Evolutionary conservation across 1,140 invertebrate genomes (phyloP), one percentile per base, ranked within the genome.

Genomic region (Galendromus occidentalis): DNA sequence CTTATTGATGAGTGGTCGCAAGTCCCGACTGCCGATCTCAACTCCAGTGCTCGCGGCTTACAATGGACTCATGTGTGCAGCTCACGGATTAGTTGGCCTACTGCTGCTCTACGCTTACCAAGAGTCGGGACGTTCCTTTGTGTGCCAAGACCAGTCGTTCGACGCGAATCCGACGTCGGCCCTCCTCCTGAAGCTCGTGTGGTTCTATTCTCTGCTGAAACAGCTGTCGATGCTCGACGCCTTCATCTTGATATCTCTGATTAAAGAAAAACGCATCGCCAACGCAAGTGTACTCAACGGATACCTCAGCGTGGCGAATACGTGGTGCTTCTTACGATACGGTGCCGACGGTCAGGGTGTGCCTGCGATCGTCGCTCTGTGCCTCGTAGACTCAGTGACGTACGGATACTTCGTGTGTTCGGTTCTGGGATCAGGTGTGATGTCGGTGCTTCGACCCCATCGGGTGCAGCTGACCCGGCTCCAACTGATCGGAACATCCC

Each of bases 351-450:
- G 51, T 2, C 51, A 59, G 4, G 51, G 51, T 2, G 51, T 59
- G 51, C 51, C 51, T 17, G 22, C 25, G 1, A 33, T 59, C 22
- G 20, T 59, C 14, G 22, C 33, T 14, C 22, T 59, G 51, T 59
- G 51, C 51, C 51, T 59, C 20, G 51, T 59, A 14, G 51, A 59
- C 22, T 25, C 51, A 14, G 25, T 59, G 14, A 59, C 51, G 12
- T 59, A 59, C 25, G 51, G 25, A 25, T 59, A 59, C 22, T 59
- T 29, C 33, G 25, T 59, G 25, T 59, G 51, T 59, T 59, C 51
- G 22, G 14, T 59, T 6, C 51, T 59, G 17, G 51, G 51, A 17
- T 33, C 51, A 14, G 22, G 51, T 20, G 51, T 59, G 51, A 59
- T 20, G 51, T 59, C 51, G 22, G 22, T 59, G 17, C 25, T 59